Percentiles rank a stretch among this genome's conserved stretches.
phyloP scores from a whole-genome alignment of 2,113 vertebrate genomes.

The Elaphurus davidianus region DNA sequence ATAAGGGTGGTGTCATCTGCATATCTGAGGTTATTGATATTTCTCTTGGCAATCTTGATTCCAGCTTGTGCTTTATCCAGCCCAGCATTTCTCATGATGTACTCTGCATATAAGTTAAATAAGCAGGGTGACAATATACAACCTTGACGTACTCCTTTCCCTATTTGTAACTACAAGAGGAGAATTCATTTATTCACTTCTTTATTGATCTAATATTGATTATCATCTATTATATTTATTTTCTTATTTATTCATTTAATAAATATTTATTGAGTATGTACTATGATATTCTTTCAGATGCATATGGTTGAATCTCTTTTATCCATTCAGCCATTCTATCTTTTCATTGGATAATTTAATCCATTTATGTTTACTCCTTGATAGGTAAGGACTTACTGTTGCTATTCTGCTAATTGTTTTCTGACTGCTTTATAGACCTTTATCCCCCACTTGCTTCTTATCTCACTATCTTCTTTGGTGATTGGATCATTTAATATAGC shows the following conservation, averaged over 20 bases:
- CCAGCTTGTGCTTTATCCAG: not conserved
- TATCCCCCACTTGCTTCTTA: not conserved
- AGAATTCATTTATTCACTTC: not conserved
- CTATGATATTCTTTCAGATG: not conserved
- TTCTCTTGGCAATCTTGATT: not conserved
- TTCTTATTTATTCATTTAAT: not conserved
- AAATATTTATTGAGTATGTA: not conserved
- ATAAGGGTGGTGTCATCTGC: not conserved
- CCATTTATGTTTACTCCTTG: not conserved
- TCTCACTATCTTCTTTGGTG: not conserved
- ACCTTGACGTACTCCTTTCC: not conserved
- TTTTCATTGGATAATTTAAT: not conserved
- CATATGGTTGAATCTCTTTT: not conserved
- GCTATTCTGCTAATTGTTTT: not conserved
- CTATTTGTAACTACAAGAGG: not conserved
- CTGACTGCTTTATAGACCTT: not conserved
- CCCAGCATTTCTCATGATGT: accelerated
- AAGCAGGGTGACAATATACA: not conserved
- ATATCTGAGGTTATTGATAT: not conserved
- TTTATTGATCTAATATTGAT: not conserved
- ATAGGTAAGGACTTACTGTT: not conserved
- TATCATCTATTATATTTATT: not conserved
- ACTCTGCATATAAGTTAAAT: not conserved
- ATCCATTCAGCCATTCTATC: not conserved
- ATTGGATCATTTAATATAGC: not conserved